Percentiles rank a stretch among this genome's conserved stretches.
These are phyloP conservation scores for Athetis lepigone DNA, from an alignment of 2,888 invertebrate genomes.

Conservation along the genomic window DNA sequence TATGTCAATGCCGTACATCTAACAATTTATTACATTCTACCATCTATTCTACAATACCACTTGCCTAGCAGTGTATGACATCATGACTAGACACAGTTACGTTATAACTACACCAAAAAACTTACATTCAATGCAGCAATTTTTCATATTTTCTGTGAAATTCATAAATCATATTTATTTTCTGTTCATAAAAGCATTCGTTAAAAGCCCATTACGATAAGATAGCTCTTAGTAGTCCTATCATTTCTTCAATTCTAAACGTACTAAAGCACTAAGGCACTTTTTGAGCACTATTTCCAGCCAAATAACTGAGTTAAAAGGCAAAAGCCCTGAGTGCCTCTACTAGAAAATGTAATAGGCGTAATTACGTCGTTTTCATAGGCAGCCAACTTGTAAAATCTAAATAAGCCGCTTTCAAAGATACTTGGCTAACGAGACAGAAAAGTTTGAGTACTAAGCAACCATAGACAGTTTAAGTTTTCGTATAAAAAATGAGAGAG, in stretches of 20 bases:
- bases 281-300: slow-evolving; percentile 6
- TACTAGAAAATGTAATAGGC: slow-evolving; percentile 39
- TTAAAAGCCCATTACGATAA: slow-evolving; percentile 2
- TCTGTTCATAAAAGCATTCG: too few species aligned
- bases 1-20: too few species aligned
- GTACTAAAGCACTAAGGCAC: slow-evolving; percentile 6
- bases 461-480: slow-evolving; percentile 27
- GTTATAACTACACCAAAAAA: too few species aligned
- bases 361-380: slow-evolving; percentile 48
- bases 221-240: neutral
- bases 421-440: slow-evolving; percentile 26
- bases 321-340: slow-evolving; percentile 27
- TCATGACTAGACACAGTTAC: too few species aligned
- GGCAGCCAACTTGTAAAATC: slow-evolving; percentile 20
- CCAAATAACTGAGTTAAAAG: slow-evolving; percentile 18
- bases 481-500: slow-evolving; percentile 11
- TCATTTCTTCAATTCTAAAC: neutral
- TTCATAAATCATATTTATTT: too few species aligned
- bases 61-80: too few species aligned
- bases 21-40: too few species aligned
- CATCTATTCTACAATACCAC: too few species aligned
- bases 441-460: slow-evolving; percentile 33
- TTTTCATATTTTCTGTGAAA: too few species aligned
- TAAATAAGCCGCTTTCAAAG: slow-evolving; percentile 35
- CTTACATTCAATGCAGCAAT: too few species aligned